phyloP scores from a whole-genome alignment of 2,113 vertebrate genomes.

The Microtus ochrogaster region DNA sequence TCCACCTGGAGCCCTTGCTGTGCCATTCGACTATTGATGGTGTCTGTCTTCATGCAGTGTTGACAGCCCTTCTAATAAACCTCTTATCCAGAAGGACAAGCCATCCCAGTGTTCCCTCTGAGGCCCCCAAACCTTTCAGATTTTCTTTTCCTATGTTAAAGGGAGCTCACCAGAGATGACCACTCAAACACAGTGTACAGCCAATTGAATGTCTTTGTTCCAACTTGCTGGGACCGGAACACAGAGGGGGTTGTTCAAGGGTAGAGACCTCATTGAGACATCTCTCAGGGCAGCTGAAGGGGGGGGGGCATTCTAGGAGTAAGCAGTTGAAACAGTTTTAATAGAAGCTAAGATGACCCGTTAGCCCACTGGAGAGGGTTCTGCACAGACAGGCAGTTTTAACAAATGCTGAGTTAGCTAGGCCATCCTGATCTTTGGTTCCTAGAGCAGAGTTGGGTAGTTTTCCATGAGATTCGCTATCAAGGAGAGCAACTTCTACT shows the following conservation, averaged over 20 bases:
- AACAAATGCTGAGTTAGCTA: background rate
- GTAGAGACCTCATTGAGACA: background rate
- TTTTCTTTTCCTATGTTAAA: background rate
- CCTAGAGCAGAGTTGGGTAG: background rate
- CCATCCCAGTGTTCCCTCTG: background rate
- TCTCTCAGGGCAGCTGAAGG: background rate
- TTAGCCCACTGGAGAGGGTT: background rate
- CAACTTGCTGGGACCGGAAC: background rate
- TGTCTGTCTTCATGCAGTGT: background rate
- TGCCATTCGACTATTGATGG: background rate
- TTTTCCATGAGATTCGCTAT: background rate
- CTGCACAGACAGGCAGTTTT: background rate
- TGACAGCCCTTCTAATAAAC: background rate
- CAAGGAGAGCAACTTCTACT: background rate
- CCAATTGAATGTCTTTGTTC: background rate
- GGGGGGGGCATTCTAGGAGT: fast-evolving
- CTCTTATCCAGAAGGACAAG: background rate
- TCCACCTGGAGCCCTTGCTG: too few species aligned
- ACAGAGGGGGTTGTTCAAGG: background rate
- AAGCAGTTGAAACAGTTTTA: background rate
- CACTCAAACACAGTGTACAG: background rate
- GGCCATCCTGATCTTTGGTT: background rate
- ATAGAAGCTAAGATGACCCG: background rate
- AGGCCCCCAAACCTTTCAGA: background rate
- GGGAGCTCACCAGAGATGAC: background rate